Base-by-base conservation (phyloP, 2,797 vertebrate species). In the Fistularia commersonii region DNA sequence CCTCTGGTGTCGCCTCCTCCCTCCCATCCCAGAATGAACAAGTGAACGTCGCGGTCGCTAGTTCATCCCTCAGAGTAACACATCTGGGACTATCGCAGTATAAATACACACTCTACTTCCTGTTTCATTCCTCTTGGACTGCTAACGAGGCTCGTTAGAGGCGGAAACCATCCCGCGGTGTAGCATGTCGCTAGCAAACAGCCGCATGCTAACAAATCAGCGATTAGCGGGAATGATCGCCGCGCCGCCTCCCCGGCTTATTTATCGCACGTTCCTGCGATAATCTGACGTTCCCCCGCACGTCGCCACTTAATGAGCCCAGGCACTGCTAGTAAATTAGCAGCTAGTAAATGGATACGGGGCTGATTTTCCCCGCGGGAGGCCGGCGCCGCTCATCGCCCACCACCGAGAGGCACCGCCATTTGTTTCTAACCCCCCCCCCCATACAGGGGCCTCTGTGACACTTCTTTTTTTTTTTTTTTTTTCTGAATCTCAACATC, bases 291-390 rank as follows among this genome's bases (percentile, higher is more conserved):
- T 74, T 61, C 74, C 56, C 61, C 65, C n/a, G 74, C 65, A 71
- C 76, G 69, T 69, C 69, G 68, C 33, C 57, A 47, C 58, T 51
- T 78, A 84, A 82, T 81, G 71, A 77, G 70, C 71, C 80, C 69
- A 67, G 62, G 74, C 71, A 69, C 71, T 48, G 41, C 34, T 35
- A 35, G 59, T 74, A 63, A 80, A 80, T 80, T 75, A 76, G 81
- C 50, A 48, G 60, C 54, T 46, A 45, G 57, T 63, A 72, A 77
- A 82, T 77, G 70, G 69, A 83, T 79, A 78, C 61, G 78, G 74
- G 62, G 55, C 66, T 72, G 50, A 63, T 80, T 60, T 80, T 66
- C 61, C 66, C 72, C 52, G 53, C 66, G 64, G 72, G 73, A 75
- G 13, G 32, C 68, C 49, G 52, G 50, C 49, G 50, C 52, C 43